A percentile compares a stretch with the other conserved stretches of the same genome.
phyloP scores from a whole-genome alignment of 2,888 invertebrate genomes.

The Drosophila borborema region DNA sequence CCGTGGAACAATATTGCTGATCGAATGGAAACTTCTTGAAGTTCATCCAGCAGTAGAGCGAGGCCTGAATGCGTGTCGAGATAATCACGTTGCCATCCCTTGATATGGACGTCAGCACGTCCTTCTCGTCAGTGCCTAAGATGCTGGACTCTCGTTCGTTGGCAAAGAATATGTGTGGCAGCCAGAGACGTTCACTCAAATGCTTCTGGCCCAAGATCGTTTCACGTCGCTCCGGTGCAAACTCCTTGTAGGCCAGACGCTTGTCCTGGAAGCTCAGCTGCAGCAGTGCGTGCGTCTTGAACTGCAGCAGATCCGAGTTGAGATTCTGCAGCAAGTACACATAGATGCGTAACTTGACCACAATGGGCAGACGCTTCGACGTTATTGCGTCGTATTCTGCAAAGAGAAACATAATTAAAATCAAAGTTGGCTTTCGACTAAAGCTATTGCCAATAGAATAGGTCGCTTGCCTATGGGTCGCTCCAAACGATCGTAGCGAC shows the following conservation, averaged over 20 bases:
- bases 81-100: conserved; percentile 80
- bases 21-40: conserved; percentile 83
- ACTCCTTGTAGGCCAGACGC: conserved; percentile 73
- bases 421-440: accelerated
- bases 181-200: conserved; percentile 81
- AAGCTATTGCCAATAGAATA: background rate
- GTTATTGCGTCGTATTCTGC: conserved; percentile 50
- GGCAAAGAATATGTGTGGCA: conserved; percentile 82
- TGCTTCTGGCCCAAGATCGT: conserved; percentile 82
- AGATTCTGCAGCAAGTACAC: conserved; percentile 82
- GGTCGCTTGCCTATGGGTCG: conserved; percentile 77
- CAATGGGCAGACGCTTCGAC: conserved; percentile 70
- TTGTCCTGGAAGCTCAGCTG: conserved; percentile 78
- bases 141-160: conserved; percentile 82
- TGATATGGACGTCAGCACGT: conserved; percentile 80
- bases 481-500: conserved; percentile 83
- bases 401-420: background rate
- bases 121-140: conserved; percentile 82
- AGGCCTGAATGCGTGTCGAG: conserved; percentile 79
- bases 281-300: conserved; percentile 77
- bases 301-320: conserved; percentile 81
- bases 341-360: conserved; percentile 79
- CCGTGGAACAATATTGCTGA: conserved; percentile 78
- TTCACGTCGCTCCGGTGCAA: conserved; percentile 71
- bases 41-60: conserved; percentile 83